Base-by-base conservation (phyloP, 2,888 invertebrate species). In the Nowickia ferox region DNA sequence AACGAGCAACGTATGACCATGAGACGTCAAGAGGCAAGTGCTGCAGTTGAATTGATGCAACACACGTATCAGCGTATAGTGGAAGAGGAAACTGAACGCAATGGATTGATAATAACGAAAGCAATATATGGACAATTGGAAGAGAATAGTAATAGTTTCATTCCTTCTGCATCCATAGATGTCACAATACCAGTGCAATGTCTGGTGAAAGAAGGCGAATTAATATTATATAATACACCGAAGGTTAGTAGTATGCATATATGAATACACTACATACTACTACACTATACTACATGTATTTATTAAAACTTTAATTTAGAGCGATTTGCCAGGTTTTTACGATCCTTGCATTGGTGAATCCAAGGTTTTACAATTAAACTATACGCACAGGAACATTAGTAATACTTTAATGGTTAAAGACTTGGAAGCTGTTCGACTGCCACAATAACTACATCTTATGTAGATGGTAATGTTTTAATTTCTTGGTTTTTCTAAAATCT, bases 161-260 rank as follows among this genome's bases (percentile, higher is more conserved):
- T 90, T 0, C 93, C 93, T 0, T 93, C 94, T 6, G 88, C 91
- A 79, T 92, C 92, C 13, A 96, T 98, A 84, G 98, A 99, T 92
- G 99, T 99, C 17, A 98, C 97, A n/a, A 95, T 98, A 89, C 98
- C 98, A 0, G 91, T 99, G 40, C 99, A 99, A 93, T 98, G 98
- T 91, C 95, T 98, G 89, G 97, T 98, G 75, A 97, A 96, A 91
- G 97, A 98, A 92, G 97, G 98, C n/a, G 95, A 96, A 91, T 94
- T 99, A 74, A 95, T 96, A 86, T 94, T 99, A 65, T 96, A 97
- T 86, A 96, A 96, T 88, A 95, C 96, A 74, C 95, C 96, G 76
- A 98, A 98, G 96, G 98, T 98, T 11, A 30, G 87, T 59, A 66
- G 30, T 10, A 17, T 61, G 40, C 5, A 57, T 40, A 61, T 61